Evolutionary conservation across 1,140 invertebrate genomes (phyloP).

Genomic region (Manduca sexta): DNA sequence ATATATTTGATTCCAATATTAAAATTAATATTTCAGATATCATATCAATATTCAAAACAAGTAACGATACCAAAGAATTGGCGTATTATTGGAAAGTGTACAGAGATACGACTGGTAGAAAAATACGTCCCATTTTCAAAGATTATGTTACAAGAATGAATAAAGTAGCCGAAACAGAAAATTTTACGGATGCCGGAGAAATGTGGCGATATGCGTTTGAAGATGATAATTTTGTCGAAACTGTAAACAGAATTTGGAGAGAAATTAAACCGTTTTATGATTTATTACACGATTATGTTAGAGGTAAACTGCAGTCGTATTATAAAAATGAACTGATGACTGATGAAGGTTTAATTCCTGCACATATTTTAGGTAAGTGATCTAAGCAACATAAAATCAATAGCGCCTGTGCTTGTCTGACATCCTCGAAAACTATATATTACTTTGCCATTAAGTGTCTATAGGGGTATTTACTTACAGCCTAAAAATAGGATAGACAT

Average conservation of each 20-base stretch:
- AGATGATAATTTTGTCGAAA: constrained; percentile 53
- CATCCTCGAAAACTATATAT: no score
- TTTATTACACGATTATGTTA: constrained; percentile 86
- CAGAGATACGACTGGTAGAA: constrained; percentile 74
- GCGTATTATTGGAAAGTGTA: constrained; percentile 78
- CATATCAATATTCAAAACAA: constrained; percentile 54
- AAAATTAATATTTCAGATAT: constrained; percentile 43
- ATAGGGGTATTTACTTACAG: no score
- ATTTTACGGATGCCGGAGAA: constrained; percentile 76
- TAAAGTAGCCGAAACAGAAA: constrained; percentile 72
- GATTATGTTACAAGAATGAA: constrained; percentile 77
- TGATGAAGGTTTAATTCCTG: constrained; percentile 83
- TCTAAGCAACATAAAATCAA: neutral
- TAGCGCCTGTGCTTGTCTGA: neutral
- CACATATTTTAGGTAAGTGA: constrained; percentile 82
- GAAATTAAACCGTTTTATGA: constrained; percentile 85
- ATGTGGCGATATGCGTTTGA: constrained; percentile 80
- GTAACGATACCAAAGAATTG: constrained; percentile 70
- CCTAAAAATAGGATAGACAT: no score
- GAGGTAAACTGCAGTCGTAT: constrained; percentile 76
- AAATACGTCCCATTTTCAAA: constrained; percentile 75
- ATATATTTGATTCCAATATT: neutral
- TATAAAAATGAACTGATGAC: constrained; percentile 77
- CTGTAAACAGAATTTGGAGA: constrained; percentile 79
- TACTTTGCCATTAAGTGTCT: no score